phyloP scores from a whole-genome alignment of 2,888 invertebrate species.

The Petrolisthes manimaculis region DNA sequence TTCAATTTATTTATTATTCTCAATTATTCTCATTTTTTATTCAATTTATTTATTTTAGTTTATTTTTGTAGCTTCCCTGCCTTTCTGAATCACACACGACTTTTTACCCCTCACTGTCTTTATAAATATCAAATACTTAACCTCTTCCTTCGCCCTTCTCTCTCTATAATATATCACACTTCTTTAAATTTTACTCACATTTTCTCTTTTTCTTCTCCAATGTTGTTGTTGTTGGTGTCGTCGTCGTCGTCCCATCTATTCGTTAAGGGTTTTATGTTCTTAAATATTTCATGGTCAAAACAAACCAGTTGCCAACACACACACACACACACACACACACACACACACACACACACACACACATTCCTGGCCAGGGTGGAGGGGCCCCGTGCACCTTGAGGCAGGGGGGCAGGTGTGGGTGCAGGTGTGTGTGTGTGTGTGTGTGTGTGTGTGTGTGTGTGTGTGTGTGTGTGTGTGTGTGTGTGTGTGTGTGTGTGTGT shows the following conservation, averaged over 20 bases:
- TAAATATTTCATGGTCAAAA: no score
- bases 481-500: no score
- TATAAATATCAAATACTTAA: neutral
- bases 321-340: no score
- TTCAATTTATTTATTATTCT: neutral
- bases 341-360: neutral
- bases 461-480: no score
- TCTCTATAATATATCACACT: neutral
- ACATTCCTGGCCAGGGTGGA: neutral
- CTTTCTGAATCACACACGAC: neutral
- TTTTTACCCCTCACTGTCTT: neutral
- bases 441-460: no score
- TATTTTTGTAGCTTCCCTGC: neutral
- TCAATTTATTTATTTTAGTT: neutral
- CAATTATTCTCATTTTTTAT: neutral
- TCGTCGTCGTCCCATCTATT: no score
- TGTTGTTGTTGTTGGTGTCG: no score
- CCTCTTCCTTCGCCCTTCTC: neutral
- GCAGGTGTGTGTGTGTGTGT: neutral
- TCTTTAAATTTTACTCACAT: neutral
- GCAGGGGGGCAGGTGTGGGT: neutral
- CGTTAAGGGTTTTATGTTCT: no score
- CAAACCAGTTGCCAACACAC: no score
- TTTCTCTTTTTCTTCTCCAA: no score
- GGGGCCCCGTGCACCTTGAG: neutral